Conservation (phyloP, 1,140 invertebrate genomes). For the Gryllus bimaculatus region DNA sequence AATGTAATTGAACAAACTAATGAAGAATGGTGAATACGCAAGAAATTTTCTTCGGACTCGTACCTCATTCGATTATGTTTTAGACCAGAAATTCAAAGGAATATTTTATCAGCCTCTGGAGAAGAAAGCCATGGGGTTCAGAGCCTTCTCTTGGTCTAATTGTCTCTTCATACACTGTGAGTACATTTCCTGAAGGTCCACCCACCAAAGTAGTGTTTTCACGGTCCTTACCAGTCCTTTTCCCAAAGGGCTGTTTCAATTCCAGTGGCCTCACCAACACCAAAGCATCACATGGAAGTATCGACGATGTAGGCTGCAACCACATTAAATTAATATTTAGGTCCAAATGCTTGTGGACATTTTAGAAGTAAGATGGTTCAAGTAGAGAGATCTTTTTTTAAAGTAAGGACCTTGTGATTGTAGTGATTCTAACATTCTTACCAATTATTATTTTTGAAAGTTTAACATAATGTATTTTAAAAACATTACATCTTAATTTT, state of each 20-base stretch:
- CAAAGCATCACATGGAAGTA: conserved; percentile 51
- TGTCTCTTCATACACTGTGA: conserved; percentile 10
- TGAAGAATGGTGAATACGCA: neutral
- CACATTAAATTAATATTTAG: neutral
- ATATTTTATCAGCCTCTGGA: conserved; percentile 23
- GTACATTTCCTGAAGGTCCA: conserved; percentile 19
- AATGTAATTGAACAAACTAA: neutral
- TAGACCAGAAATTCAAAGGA: conserved; percentile 36
- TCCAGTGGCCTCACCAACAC: conserved; percentile 59
- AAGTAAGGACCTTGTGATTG: too few relatives aligned
- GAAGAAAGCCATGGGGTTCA: conserved; percentile 20
- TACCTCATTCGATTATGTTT: conserved; percentile 36
- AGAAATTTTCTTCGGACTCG: conserved; percentile 18
- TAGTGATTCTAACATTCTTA: too few relatives aligned
- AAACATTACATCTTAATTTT: neutral
- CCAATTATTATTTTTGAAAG: too few relatives aligned
- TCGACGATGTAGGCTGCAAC: conserved; percentile 45
- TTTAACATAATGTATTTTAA: too few relatives aligned
- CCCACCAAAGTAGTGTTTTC: conserved; percentile 34
- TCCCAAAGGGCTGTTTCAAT: conserved; percentile 45
- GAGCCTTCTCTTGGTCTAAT: conserved; percentile 8
- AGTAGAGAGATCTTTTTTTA: too few relatives aligned
- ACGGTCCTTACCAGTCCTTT: conserved; percentile 47
- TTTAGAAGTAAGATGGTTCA: too few relatives aligned
- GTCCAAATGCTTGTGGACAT: too few relatives aligned